phyloP scores from a whole-genome alignment of 2,888 invertebrate genomes.

The Pristionchus japonicus region DNA sequence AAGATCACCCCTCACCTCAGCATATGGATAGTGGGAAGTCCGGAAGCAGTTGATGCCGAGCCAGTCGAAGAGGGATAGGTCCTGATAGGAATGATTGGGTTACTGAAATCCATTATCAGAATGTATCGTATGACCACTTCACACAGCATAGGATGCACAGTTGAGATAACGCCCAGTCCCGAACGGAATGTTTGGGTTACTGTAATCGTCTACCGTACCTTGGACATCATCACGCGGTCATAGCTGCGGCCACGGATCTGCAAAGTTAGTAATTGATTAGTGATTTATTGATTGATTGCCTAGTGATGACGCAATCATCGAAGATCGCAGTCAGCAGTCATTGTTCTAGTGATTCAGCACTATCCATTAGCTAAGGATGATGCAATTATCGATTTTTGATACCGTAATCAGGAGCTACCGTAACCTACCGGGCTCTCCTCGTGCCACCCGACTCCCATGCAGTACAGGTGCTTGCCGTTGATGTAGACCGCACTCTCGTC shows the following conservation, averaged over 20 bases:
- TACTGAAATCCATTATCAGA: too few species aligned
- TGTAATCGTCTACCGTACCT: conserved; percentile 80
- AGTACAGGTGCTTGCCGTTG: conserved; percentile 89
- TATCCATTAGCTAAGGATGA: too few species aligned
- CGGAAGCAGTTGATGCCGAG: conserved; percentile 87
- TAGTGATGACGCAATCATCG: not conserved
- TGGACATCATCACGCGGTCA: conserved; percentile 88
- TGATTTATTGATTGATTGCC: not conserved
- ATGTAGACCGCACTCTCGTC: conserved; percentile 80
- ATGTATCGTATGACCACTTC: too few species aligned
- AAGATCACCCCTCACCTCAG: conserved; percentile 81
- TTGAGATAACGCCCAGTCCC: too few species aligned
- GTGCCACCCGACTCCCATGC: conserved; percentile 94
- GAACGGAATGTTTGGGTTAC: not conserved
- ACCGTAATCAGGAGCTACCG: too few species aligned
- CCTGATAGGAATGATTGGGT: conserved; percentile 75
- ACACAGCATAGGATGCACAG: too few species aligned
- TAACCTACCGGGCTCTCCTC: conserved; percentile 89
- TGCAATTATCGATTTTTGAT: not conserved
- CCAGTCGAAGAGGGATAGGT: conserved; percentile 94
- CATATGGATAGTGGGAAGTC: conserved; percentile 97
- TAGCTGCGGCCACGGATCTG: conserved; percentile 93
- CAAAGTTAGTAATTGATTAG: not conserved
- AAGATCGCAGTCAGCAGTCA: too few species aligned
- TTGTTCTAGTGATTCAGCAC: too few species aligned